A percentile compares a stretch with the other conserved stretches of the same genome.
These are phyloP conservation scores for Tinea trinotella DNA, from an alignment of 2,888 invertebrate genomes.

Conservation along the genomic window DNA sequence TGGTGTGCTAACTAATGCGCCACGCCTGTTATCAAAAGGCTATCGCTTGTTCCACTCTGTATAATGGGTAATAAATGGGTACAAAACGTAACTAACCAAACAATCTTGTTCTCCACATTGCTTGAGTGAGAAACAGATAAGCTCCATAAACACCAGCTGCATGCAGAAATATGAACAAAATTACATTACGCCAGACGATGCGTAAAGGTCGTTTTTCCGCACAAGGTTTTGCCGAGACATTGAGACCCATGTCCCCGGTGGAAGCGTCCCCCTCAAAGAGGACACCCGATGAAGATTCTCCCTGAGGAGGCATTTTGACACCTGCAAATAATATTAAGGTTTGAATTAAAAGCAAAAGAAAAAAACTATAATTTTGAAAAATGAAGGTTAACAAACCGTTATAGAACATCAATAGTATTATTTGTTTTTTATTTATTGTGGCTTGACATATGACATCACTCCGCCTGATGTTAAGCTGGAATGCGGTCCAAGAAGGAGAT, in stretches of 20 bases:
- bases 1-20: no score
- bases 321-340: slow-evolving; percentile 3
- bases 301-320: slow-evolving; percentile 54
- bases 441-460: no score
- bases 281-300: slow-evolving; percentile 48
- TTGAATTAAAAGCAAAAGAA: no score
- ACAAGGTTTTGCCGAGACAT: slow-evolving; percentile 36
- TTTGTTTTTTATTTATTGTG: no score
- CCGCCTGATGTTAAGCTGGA: no score
- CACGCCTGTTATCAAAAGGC: no score
- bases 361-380: no score
- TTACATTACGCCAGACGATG: slow-evolving; percentile 88
- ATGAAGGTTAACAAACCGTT: no score
- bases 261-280: slow-evolving; percentile 51
- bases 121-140: slow-evolving; percentile 80
- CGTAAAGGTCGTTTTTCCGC: slow-evolving; percentile 72
- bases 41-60: no score
- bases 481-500: no score
- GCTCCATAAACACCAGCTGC: slow-evolving; percentile 80
- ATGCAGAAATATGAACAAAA: slow-evolving; percentile 80
- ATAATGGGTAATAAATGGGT: no score
- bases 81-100: slow-evolving; percentile 73
- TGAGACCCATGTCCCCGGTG: slow-evolving; percentile 35
- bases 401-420: no score
- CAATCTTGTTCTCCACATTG: slow-evolving; percentile 77